These are phyloP conservation scores for Drosophila subsilvestris DNA, from an alignment of 2,888 invertebrate species.

Conservation along the genomic window DNA sequence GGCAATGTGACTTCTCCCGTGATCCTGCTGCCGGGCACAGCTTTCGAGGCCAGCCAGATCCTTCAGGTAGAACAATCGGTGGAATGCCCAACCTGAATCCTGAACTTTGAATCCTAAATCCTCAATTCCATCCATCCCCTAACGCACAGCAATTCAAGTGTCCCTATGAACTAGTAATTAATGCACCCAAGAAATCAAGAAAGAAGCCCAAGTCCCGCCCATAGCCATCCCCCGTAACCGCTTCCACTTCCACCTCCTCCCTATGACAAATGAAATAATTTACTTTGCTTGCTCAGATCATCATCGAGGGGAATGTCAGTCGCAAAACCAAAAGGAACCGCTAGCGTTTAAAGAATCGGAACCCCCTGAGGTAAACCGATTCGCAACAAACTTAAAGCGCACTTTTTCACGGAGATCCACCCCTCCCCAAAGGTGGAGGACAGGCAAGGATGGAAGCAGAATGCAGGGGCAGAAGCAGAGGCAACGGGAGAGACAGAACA, in stretches of 20 bases:
- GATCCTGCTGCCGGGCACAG: conserved; percentile 94
- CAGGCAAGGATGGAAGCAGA: conserved; percentile 6
- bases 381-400: conserved; percentile 55
- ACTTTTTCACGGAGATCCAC: conserved; percentile 37
- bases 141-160: conserved; percentile 63
- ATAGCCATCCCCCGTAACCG: neutral
- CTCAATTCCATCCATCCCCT: conserved; percentile 2
- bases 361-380: conserved; percentile 81
- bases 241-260: neutral
- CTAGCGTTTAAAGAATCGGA: conserved; percentile 83
- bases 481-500: conserved; percentile 2
- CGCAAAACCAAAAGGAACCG: conserved; percentile 84
- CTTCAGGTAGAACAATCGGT: conserved; percentile 87
- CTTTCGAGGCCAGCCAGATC: conserved; percentile 96
- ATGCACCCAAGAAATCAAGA: conserved; percentile 5
- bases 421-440: conserved; percentile 2
- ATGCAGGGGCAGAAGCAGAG: neutral
- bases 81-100: conserved; percentile 5
- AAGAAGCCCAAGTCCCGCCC: neutral
- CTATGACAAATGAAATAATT: conserved; percentile 30
- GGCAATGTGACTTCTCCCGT: conserved; percentile 95
- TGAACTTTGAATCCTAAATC: conserved; percentile 15
- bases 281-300: conserved; percentile 74
- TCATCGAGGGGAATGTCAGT: conserved; percentile 84
- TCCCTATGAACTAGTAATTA: conserved; percentile 35